Conservation (phyloP, 2,797 vertebrate species). For the Strix occidentalis region DNA sequence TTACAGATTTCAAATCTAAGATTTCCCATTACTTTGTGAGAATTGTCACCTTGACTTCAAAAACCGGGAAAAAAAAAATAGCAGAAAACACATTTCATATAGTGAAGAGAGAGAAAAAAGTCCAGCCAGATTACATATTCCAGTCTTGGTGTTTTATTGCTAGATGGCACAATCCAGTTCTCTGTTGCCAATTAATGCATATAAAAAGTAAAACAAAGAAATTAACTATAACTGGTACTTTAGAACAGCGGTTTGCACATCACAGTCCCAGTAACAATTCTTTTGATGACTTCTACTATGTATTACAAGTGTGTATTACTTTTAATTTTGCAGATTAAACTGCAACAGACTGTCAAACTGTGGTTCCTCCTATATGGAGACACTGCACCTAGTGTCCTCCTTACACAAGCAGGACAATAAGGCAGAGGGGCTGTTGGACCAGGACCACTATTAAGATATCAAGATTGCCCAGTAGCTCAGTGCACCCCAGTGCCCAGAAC, state of each 20-base stretch:
- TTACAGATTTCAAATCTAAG: constrained; percentile 38
- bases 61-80: background rate
- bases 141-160: background rate
- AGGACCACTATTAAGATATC: background rate
- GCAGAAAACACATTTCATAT: background rate
- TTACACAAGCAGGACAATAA: background rate
- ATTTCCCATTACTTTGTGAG: background rate
- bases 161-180: background rate
- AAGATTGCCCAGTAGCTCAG: background rate
- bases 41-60: constrained; percentile 17
- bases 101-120: background rate
- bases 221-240: background rate
- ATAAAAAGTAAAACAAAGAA: background rate
- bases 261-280: background rate
- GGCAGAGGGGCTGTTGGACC: background rate
- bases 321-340: background rate
- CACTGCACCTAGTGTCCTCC: background rate
- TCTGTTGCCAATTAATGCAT: background rate
- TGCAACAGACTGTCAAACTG: background rate
- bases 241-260: background rate
- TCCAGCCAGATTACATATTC: background rate
- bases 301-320: background rate
- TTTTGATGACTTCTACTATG: background rate
- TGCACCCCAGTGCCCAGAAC: background rate
- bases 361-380: background rate